Base-by-base conservation (phyloP, 2,888 invertebrate species). In the Cremastobaeus sp. region DNA sequence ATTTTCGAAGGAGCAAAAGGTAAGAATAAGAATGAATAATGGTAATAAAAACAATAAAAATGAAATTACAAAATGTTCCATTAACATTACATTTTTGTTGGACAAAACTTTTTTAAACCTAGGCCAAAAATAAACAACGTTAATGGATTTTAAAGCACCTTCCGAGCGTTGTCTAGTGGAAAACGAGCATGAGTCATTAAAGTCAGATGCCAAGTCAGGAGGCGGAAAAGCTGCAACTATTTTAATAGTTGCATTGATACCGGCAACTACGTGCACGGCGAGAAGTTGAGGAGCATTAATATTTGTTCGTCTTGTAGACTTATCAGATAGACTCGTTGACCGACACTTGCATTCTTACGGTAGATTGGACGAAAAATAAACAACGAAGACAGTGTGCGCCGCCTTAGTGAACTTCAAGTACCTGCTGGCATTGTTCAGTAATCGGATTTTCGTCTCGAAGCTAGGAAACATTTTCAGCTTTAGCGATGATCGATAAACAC, bases 121-220 rank as follows among this genome's bases (percentile, higher is more conserved):
- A n/a, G n/a, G n/a, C n/a, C n/a, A n/a, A n/a, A n/a, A n/a, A n/a
- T n/a, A n/a, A n/a, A n/a, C n/a, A n/a, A n/a, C n/a, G n/a, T n/a
- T n/a, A n/a, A n/a, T n/a, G n/a, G n/a, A n/a, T n/a, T n/a, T n/a
- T n/a, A n/a, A n/a, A n/a, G n/a, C n/a, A n/a, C n/a, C n/a, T n/a
- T n/a, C n/a, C n/a, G n/a, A n/a, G n/a, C n/a, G n/a, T n/a, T n/a
- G n/a, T n/a, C n/a, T n/a, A n/a, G n/a, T 11, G 32, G 32, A 6
- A 32, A 9, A 32, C 11, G n/a, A 32, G 76, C 69, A 69, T 78
- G 80, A 80, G 74, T 82, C 81, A 81, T 83, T 82, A 83, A 76
- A 79, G 81, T 79, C 79, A 81, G n/a, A n/a, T n/a, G n/a, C n/a
- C n/a, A n/a, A n/a, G n/a, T 79, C 77, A 77, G 79, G 79, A 77